These are phyloP conservation scores for Schlechtendalia chinensis DNA, from an alignment of 1,140 invertebrate genomes.

Conservation along the genomic window DNA sequence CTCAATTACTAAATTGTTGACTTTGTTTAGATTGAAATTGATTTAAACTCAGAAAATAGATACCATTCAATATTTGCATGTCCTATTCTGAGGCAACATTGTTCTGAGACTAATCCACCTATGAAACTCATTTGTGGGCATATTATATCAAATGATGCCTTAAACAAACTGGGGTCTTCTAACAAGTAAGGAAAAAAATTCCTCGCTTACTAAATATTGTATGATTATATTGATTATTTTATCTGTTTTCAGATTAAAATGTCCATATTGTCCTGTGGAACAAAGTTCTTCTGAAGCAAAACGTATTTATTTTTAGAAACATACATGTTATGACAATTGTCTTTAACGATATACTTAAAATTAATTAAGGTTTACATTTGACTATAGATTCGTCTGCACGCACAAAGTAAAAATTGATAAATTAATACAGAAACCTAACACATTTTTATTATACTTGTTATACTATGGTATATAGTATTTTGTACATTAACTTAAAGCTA, in stretches of 20 bases:
- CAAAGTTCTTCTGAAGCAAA: slow-evolving; percentile 86
- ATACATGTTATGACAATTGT: no score
- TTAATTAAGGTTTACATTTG: no score
- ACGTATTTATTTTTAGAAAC: slow-evolving; percentile 21
- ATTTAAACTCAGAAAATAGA: slow-evolving; percentile 78
- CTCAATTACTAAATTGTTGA: background rate
- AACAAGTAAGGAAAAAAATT: slow-evolving; percentile 80
- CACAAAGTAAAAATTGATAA: no score
- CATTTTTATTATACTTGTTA: no score
- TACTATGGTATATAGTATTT: no score
- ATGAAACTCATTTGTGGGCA: slow-evolving; percentile 96
- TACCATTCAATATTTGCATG: slow-evolving; percentile 99
- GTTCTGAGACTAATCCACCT: slow-evolving; percentile 93
- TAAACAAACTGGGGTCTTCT: slow-evolving; percentile 88
- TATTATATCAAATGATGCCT: slow-evolving; percentile 94
- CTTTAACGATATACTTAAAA: no score
- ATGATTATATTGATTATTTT: slow-evolving; percentile 55
- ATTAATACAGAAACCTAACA: no score
- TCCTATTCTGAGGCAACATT: slow-evolving; percentile 95
- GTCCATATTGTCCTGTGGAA: slow-evolving; percentile 96
- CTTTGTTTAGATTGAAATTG: slow-evolving; percentile 80
- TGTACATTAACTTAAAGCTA: no score
- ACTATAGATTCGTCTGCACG: no score
- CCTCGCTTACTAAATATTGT: slow-evolving; percentile 26
- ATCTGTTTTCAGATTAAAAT: slow-evolving; percentile 81